Evolutionary conservation across 2,113 vertebrate species (phyloP).

Genomic region (Pachyramphus minor): DNA sequence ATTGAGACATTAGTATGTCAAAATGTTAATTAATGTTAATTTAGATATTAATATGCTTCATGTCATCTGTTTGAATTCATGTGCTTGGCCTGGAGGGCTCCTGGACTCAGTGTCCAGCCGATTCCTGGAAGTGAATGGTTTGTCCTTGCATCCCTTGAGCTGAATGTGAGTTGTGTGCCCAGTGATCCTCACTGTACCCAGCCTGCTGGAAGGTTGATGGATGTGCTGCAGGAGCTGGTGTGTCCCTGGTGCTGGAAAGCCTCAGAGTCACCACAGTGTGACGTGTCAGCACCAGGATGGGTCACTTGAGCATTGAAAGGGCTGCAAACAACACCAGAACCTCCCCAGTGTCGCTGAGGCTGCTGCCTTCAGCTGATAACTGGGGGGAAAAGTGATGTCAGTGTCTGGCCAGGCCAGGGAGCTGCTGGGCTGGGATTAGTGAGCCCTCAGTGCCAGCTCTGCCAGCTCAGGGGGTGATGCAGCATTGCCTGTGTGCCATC

Average conservation of each 20-base stretch:
- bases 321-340: neutral
- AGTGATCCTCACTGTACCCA: neutral
- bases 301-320: accelerated
- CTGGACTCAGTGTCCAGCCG: neutral
- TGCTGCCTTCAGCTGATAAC: neutral
- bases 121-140: accelerated
- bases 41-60: neutral
- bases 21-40: neutral
- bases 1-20: neutral
- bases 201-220: accelerated
- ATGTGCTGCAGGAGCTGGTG: neutral
- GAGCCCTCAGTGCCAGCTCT: neutral
- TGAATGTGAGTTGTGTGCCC: accelerated
- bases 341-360: neutral
- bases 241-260: neutral
- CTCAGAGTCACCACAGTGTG: neutral
- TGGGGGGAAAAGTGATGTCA: constrained; percentile 11
- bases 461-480: neutral
- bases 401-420: neutral
- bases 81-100: neutral
- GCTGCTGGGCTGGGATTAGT: constrained; percentile 20
- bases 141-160: neutral
- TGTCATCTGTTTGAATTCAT: accelerated
- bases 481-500: neutral
- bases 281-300: accelerated